A percentile compares a stretch with the other conserved stretches of the same genome.
Conservation (phyloP, 2,113 vertebrate species). For the Carassius gibelio region DNA sequence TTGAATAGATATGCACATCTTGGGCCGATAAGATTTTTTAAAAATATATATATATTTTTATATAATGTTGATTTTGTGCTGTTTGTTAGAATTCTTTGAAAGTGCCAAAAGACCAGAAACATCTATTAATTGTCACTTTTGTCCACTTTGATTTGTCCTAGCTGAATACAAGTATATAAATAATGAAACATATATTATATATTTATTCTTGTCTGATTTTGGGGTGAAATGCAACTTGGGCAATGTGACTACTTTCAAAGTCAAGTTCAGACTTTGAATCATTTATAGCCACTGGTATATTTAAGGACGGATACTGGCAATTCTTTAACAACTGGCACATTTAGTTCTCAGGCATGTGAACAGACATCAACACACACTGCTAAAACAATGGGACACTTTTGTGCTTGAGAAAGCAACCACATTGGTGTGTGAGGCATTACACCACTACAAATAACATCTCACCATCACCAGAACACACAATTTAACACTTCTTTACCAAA, state of each 20-base stretch:
- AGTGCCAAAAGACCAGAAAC: neutral
- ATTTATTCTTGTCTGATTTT: neutral
- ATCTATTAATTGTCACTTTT: neutral
- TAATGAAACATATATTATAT: neutral
- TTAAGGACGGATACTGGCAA: constrained; percentile 61
- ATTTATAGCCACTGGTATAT: constrained; percentile 16
- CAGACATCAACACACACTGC: constrained; percentile 46
- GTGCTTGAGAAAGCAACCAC: constrained; percentile 33
- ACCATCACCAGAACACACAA: neutral
- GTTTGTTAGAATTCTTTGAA: neutral
- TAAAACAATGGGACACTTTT: neutral
- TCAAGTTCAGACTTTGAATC: neutral
- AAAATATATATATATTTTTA: neutral
- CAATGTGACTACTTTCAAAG: neutral
- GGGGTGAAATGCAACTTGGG: neutral
- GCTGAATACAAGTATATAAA: neutral
- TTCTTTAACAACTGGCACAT: constrained; percentile 55
- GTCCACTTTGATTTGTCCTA: neutral
- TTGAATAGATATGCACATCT: neutral
- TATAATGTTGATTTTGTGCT: neutral
- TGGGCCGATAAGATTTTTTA: neutral
- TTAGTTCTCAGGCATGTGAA: constrained; percentile 43
- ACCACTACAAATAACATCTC: neutral
- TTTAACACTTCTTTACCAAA: neutral
- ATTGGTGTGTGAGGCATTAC: neutral